Evolutionary conservation across 2,888 invertebrate species (phyloP).

Genomic region (Ormyrus nitidulus): DNA sequence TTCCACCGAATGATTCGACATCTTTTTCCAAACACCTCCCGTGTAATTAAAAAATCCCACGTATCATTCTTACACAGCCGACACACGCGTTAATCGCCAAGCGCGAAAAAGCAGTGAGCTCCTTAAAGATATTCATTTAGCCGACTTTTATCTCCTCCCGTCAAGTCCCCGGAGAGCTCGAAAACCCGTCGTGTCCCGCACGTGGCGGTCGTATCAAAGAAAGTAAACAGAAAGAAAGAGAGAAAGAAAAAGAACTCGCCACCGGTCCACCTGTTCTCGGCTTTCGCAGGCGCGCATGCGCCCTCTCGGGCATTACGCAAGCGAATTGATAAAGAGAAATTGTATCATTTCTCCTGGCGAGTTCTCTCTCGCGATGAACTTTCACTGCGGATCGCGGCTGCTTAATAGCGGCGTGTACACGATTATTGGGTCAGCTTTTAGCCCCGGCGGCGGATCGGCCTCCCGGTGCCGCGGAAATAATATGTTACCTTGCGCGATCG

Average conservation of each 20-base stretch:
- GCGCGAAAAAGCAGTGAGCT: too few relatives aligned
- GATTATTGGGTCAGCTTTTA: constrained; percentile 40
- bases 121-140: too few relatives aligned
- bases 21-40: too few relatives aligned
- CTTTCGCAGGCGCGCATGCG: neutral
- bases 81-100: too few relatives aligned
- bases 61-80: too few relatives aligned
- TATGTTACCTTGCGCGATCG: neutral
- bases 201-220: too few relatives aligned
- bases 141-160: neutral
- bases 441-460: neutral
- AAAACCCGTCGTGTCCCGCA: neutral
- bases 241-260: constrained; percentile 1
- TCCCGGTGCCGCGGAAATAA: neutral
- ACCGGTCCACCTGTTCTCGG: constrained; percentile 21
- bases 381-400: constrained; percentile 61
- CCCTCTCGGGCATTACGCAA: constrained; percentile 57
- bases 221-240: neutral
- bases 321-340: constrained; percentile 64
- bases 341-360: constrained; percentile 62
- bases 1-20: too few relatives aligned
- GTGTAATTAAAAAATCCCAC: too few relatives aligned
- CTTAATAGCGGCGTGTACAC: neutral
- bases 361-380: constrained; percentile 61
- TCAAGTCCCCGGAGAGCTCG: neutral